Evolutionary conservation across 2,113 vertebrate species (phyloP).

Genomic region (Piliocolobus tephrosceles): DNA sequence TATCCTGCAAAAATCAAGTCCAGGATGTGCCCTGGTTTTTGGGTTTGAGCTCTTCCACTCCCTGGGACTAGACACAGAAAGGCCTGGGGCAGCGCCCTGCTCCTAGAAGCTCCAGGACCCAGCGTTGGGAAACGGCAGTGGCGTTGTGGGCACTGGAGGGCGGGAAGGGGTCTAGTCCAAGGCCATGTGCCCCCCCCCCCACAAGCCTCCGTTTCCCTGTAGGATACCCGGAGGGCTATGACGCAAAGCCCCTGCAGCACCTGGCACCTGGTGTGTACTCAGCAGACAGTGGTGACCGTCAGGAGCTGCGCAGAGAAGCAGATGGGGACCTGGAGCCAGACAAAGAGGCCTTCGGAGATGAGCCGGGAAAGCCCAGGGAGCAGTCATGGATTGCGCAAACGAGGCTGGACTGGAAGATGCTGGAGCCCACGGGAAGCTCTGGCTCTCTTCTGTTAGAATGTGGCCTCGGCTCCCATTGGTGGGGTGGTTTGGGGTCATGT

Average conservation of each 20-base stretch:
- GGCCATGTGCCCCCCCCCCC: rapidly evolving
- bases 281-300: rapidly evolving
- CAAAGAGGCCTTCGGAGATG: not conserved
- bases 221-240: rapidly evolving
- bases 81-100: rapidly evolving
- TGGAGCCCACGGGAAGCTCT: not conserved
- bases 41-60: rapidly evolving
- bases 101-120: not conserved
- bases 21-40: rapidly evolving
- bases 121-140: rapidly evolving
- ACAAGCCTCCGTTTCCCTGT: not conserved
- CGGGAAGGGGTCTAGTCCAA: not conserved
- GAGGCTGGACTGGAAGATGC: rapidly evolving
- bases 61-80: rapidly evolving
- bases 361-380: not conserved
- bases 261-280: rapidly evolving
- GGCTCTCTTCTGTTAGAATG: not conserved
- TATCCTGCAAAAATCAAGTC: rapidly evolving
- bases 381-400: rapidly evolving
- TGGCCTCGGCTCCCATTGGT: not conserved
- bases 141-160: not conserved
- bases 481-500: rapidly evolving
- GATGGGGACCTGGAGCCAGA: rapidly evolving
- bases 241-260: rapidly evolving
- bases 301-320: not conserved